Evolutionary conservation across 2,888 invertebrate genomes (phyloP).

Genomic region (Anticlea derivata): DNA sequence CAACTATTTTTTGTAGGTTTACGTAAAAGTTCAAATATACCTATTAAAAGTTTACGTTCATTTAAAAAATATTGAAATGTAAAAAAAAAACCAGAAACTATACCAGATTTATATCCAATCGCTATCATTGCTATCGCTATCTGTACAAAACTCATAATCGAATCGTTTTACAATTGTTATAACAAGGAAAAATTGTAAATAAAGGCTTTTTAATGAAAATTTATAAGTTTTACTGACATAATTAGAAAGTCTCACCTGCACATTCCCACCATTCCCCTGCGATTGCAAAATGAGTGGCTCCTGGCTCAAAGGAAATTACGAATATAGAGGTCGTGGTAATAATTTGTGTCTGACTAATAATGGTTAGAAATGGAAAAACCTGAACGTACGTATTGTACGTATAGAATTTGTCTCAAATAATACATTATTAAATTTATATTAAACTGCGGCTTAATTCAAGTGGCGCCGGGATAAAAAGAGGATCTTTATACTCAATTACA

Average conservation of each 20-base stretch:
- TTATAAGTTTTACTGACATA: slow-evolving; percentile 12
- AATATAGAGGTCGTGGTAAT: slow-evolving; percentile 3
- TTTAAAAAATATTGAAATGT: too few species aligned
- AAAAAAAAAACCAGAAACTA: too few species aligned
- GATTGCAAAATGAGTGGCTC: slow-evolving; percentile 29
- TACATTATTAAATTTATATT: too few species aligned
- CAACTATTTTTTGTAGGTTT: too few species aligned
- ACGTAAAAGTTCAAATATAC: too few species aligned
- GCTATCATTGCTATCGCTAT: not conserved
- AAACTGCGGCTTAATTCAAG: too few species aligned
- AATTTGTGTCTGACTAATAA: slow-evolving; percentile 12
- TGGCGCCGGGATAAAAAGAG: too few species aligned
- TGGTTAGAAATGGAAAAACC: slow-evolving; percentile 5
- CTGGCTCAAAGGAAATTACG: slow-evolving; percentile 23
- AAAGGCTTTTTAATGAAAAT: slow-evolving; percentile 19
- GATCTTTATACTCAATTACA: too few species aligned
- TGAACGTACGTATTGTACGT: too few species aligned
- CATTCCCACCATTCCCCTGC: slow-evolving; percentile 30
- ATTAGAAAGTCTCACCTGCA: slow-evolving; percentile 28
- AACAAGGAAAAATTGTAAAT: slow-evolving; percentile 12
- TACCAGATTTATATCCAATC: too few species aligned
- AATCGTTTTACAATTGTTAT: slow-evolving; percentile 7
- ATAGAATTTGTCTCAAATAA: too few species aligned
- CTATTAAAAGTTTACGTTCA: too few species aligned
- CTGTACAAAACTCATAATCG: slow-evolving; percentile 2